Evolutionary conservation across 1,140 invertebrate genomes (phyloP), one percentile per base, ranked within the genome.

Genomic region (Apocrypta bakeri): DNA sequence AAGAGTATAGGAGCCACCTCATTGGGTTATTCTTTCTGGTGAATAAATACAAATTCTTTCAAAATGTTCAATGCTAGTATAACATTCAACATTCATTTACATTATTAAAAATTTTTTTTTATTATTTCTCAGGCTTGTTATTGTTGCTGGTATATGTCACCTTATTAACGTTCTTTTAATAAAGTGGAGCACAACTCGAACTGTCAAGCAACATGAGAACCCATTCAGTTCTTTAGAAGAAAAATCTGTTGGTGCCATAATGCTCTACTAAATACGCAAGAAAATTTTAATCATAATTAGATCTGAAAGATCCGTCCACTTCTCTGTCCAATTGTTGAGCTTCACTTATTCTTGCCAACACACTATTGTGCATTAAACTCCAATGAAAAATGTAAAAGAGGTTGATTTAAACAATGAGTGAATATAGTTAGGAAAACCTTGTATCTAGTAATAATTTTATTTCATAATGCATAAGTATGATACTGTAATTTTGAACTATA

Each of bases 231-330:
- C 95, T 37, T 91, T 96, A 11, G 95, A 97, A 87, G 96, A 97
- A 90, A 97, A 97, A 91, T 94, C 95, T 76, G 96, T 96, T 85
- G 96, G 95, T 87, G 96, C 96, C 85, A 97, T 97, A 88, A 97
- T 97, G 96, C 91, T 97, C 72, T 97, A 97, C 88, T 97, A 92
- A 93, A 75, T 24, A 4, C 25, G 29, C 25, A 48, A 17, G 14
- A 3, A 27, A 56, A 29, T 29, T 21, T 42, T 56, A 21, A 33
- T 21, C 33, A 69, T 33, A 69, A 31, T 8, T 69, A 17, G 11
- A 33, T 17, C 48, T 21, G 48, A 4, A 17, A n/a, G 21, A 56
- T 56, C 48, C 42, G 14, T 48, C 42, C 42, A 48, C 4, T 48
- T 48, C 12, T 48, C 42, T 21, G 48, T 56, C 48, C 48, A 56